phyloP scores from a whole-genome alignment of 2,888 invertebrate species.

The Imbricaverruca yamaguchii region DNA sequence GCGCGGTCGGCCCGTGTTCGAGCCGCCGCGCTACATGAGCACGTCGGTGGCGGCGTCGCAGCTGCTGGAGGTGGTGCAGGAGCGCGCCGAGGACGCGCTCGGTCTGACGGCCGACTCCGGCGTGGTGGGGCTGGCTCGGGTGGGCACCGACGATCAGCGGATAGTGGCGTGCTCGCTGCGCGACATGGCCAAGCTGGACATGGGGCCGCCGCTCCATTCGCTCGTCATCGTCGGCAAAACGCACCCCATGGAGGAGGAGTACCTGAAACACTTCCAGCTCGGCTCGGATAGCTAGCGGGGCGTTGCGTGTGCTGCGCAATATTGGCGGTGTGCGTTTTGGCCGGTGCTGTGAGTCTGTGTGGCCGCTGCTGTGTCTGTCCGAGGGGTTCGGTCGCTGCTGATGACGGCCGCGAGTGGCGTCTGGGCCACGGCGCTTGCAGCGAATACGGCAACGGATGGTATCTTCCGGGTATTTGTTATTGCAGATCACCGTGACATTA shows the following conservation, averaged over 20 bases:
- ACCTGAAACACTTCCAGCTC: constrained; percentile 8
- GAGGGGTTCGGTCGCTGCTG: too few species aligned
- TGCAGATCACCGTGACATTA: too few species aligned
- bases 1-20: constrained; percentile 79
- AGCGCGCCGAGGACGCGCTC: constrained; percentile 40
- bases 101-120: constrained; percentile 52
- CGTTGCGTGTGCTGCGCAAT: too few species aligned
- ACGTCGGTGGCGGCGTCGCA: constrained; percentile 80
- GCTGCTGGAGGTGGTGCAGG: constrained; percentile 64
- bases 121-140: constrained; percentile 80
- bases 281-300: not conserved
- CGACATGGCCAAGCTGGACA: constrained; percentile 60
- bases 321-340: too few species aligned
- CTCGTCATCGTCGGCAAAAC: constrained; percentile 56
- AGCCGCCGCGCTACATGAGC: constrained; percentile 90
- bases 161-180: constrained; percentile 65
- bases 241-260: constrained; percentile 32
- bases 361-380: too few species aligned
- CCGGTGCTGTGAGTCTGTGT: too few species aligned
- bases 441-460: too few species aligned
- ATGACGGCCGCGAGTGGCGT: too few species aligned
- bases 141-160: constrained; percentile 74
- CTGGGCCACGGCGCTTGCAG: too few species aligned
- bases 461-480: too few species aligned
- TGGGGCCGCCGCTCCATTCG: constrained; percentile 91